Evolutionary conservation across 2,113 vertebrate genomes (phyloP).

Genomic region (Amblyornis subalaris): DNA sequence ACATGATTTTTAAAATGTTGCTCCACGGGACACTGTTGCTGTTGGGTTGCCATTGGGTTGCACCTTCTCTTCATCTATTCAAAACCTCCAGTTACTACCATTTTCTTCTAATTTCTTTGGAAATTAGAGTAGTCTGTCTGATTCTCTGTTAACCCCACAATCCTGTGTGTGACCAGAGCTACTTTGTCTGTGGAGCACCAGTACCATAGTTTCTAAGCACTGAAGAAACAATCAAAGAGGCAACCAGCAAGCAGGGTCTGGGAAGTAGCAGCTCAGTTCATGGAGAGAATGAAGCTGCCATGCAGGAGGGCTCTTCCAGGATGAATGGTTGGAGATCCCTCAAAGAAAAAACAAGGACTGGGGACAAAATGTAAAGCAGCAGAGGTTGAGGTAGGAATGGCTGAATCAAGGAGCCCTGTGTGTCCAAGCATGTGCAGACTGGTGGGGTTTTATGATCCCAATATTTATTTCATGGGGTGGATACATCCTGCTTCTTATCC

Average conservation of each 20-base stretch:
- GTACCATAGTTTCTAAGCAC: not conserved
- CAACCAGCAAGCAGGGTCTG: not conserved
- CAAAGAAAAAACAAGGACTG: not conserved
- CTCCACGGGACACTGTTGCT: not conserved
- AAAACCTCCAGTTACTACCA: not conserved
- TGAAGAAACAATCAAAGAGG: not conserved
- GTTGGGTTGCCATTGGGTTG: not conserved
- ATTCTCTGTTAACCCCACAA: not conserved
- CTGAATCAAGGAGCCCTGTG: not conserved
- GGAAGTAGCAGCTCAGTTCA: not conserved
- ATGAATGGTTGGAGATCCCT: not conserved
- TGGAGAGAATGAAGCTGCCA: rapidly evolving
- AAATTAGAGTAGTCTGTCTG: not conserved
- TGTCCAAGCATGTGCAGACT: not conserved
- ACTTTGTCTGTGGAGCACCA: not conserved
- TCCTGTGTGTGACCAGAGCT: not conserved
- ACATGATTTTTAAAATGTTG: not conserved
- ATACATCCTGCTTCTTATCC: not conserved
- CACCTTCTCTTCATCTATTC: not conserved
- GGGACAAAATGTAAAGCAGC: not conserved
- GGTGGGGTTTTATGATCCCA: not conserved
- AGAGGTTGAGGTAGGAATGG: not conserved
- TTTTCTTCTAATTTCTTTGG: not conserved
- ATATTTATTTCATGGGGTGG: not conserved
- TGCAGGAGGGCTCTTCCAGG: not conserved